These are phyloP conservation scores for Antechinus stuartii DNA, from an alignment of 2,113 vertebrate genomes.

Conservation along the genomic window DNA sequence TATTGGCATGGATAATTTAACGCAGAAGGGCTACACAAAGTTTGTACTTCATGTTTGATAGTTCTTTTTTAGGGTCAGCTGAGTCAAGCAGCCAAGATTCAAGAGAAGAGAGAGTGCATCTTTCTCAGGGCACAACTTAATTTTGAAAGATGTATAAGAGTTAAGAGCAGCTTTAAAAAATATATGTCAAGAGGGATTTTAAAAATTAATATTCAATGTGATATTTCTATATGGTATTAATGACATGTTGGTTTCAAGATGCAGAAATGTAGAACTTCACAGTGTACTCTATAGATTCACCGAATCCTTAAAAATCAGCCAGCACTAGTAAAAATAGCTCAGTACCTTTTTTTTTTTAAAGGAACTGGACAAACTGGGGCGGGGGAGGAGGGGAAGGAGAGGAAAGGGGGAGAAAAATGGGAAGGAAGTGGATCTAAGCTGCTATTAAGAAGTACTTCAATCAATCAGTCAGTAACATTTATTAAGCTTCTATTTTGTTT, in stretches of 20 bases:
- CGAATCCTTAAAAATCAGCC: constrained; percentile 24
- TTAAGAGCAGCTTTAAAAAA: constrained; percentile 44
- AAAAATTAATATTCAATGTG: constrained; percentile 47
- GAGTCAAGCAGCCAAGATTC: neutral
- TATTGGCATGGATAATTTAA: constrained; percentile 41
- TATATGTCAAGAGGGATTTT: constrained; percentile 19
- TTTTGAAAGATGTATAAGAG: constrained; percentile 29
- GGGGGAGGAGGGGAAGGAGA: too few species aligned
- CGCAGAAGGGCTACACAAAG: constrained; percentile 27
- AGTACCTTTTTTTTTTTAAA: neutral
- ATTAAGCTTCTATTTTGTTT: neutral
- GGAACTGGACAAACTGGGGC: neutral
- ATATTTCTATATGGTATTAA: constrained; percentile 17
- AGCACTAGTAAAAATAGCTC: neutral
- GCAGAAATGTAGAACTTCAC: neutral
- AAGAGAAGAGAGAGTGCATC: constrained; percentile 28
- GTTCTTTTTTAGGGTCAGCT: constrained; percentile 9
- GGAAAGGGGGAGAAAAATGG: too few species aligned
- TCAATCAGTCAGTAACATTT: neutral
- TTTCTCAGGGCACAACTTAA: constrained; percentile 41
- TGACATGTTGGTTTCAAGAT: constrained; percentile 9
- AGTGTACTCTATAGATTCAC: neutral
- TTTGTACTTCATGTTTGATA: constrained; percentile 15
- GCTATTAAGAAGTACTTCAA: neutral
- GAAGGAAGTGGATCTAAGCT: neutral